Conservation (phyloP, 1,140 invertebrate species). For the Drosophila neocordata region DNA sequence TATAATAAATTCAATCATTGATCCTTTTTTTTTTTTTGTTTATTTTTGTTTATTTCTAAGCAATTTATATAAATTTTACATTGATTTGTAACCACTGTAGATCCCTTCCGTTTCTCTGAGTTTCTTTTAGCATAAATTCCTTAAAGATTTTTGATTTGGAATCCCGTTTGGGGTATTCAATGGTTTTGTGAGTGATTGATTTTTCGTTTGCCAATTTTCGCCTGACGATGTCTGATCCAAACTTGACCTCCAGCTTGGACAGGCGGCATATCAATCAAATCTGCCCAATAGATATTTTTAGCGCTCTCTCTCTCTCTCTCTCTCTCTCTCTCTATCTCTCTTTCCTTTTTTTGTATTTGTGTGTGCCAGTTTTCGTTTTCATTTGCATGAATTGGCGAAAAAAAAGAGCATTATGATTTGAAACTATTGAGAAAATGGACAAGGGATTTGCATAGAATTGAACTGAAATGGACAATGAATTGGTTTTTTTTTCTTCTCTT, state of each 20-base stretch:
- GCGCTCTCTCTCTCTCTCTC: slow-evolving; percentile 14
- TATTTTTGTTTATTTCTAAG: too few relatives aligned
- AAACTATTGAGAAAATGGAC: slow-evolving; percentile 48
- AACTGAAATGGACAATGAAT: slow-evolving; percentile 33
- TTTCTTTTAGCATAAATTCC: background rate
- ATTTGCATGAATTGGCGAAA: slow-evolving; percentile 71
- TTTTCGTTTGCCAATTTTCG: slow-evolving; percentile 37
- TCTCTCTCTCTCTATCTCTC: slow-evolving; percentile 44
- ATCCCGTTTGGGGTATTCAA: slow-evolving; percentile 31
- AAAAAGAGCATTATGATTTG: slow-evolving; percentile 41
- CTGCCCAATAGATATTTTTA: slow-evolving; percentile 57
- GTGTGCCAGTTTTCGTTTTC: slow-evolving; percentile 73
- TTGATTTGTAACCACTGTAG: background rate
- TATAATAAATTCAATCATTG: too few relatives aligned
- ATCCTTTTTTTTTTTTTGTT: too few relatives aligned
- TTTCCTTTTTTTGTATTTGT: slow-evolving; percentile 35
- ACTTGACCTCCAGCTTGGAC: slow-evolving; percentile 65
- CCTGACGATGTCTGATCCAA: slow-evolving; percentile 21
- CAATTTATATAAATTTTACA: background rate
- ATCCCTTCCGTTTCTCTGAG: background rate
- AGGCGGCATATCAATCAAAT: slow-evolving; percentile 76
- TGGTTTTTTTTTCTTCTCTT: background rate
- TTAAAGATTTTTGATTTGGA: slow-evolving; percentile 1
- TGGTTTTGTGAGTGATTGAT: slow-evolving; percentile 68
- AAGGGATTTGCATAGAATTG: slow-evolving; percentile 70